Base-by-base conservation (phyloP, 2,797 vertebrate species). In the Sebastes kiyomatsui region DNA sequence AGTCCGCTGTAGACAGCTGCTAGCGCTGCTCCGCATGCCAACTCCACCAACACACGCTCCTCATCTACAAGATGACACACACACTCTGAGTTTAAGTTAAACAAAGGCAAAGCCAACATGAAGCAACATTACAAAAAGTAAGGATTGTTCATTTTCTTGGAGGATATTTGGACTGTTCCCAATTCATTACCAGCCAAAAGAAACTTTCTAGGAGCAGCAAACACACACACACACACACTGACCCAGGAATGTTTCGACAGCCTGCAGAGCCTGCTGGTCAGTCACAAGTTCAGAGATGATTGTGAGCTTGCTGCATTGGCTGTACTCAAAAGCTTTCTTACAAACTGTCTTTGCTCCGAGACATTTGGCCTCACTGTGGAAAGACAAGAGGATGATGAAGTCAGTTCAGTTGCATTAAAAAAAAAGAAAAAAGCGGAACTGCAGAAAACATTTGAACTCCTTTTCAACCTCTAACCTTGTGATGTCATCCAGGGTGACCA, bases 401-500 rank as follows among this genome's bases (percentile, higher is more conserved):
- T 74, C 60, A 33, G 14, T 2, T 4, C 2, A 2, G 32, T 2
- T n/a, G 25, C 0, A 2, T 30, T 18, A 0, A 1, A 18, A 70
- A 25, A 2, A 38, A 38, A 35, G 0, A 33, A 35, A 12, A 32
- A 66, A 28, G 10, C 3, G 4, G 27, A 0, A 8, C 0, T 1
- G 12, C 13, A 18, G 5, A 32, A 6, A 60, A 49, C n/a, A 52
- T 33, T 3, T 25, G 0, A 30, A 20, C 27, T 54, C 3, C 6
- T 9, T 46, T 23, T 13, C n/a, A 54, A 49, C 14, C 5, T 66
- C 84, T 81, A 28, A 97, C 96, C 96, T 97, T 22, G 96, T 96
- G 86, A 97, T 96, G 84, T 96, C 95, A 28, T 95, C 94, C 69
- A 97, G 83, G 4, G 96, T 96, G 69, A 97, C 94, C 35, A 93